Percentiles rank a stretch among this genome's conserved stretches.
Conservation (phyloP, 2,888 invertebrate genomes). For the Heteromurus nitidus region DNA sequence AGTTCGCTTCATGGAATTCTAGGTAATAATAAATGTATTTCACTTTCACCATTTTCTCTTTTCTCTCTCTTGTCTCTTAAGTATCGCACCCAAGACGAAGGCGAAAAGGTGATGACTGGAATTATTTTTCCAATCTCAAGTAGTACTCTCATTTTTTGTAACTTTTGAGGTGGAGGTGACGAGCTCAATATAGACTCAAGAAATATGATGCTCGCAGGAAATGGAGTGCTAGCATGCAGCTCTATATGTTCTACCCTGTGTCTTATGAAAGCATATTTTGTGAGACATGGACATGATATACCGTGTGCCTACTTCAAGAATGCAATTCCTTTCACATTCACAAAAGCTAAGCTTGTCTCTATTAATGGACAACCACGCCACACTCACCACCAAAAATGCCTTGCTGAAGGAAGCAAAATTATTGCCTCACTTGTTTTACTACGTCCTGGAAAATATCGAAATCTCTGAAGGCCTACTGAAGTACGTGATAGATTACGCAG, state of each 20-base stretch:
- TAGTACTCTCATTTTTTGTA: not conserved
- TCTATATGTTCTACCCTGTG: not conserved
- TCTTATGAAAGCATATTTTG: too few relatives aligned
- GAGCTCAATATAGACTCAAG: not conserved
- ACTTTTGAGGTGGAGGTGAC: not conserved
- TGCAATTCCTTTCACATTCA: not conserved
- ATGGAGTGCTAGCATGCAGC: constrained; percentile 43
- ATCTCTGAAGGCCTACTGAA: not conserved
- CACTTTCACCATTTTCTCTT: too few relatives aligned
- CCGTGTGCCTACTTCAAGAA: not conserved
- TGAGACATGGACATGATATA: too few relatives aligned
- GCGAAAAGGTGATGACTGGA: constrained; percentile 18
- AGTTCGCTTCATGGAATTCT: too few relatives aligned
- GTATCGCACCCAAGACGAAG: not conserved
- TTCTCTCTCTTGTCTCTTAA: too few relatives aligned
- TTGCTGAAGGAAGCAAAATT: not conserved
- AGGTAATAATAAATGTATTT: constrained; percentile 15
- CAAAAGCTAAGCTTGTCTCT: not conserved
- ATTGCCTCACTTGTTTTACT: constrained; percentile 2
- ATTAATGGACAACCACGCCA: constrained; percentile 24
- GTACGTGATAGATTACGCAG: not conserved
- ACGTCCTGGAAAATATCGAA: not conserved
- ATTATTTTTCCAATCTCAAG: constrained; percentile 4
- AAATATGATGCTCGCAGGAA: constrained; percentile 23
- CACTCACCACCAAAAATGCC: not conserved